phyloP scores from a whole-genome alignment of 2,888 invertebrate species.

The Cheilosia vernalis region DNA sequence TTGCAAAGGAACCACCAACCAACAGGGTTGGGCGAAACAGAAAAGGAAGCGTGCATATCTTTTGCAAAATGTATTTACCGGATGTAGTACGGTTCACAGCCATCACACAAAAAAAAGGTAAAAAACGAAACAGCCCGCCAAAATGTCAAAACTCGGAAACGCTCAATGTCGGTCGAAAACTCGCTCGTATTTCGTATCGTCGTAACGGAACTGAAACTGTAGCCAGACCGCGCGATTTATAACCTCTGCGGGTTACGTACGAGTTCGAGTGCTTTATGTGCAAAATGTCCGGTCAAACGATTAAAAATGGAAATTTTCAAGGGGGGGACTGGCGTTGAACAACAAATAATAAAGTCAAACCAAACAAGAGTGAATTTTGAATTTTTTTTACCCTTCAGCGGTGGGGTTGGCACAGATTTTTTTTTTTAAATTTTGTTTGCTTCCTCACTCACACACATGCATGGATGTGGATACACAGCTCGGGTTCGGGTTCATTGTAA shows the following conservation, averaged over 20 bases:
- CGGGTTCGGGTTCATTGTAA: slow-evolving; percentile 54
- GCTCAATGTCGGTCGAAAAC: slow-evolving; percentile 12
- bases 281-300: slow-evolving; percentile 50
- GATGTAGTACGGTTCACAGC: slow-evolving; percentile 44
- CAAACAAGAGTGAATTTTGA: slow-evolving; percentile 24
- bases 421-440: slow-evolving; percentile 7
- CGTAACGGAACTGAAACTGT: slow-evolving; percentile 69
- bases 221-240: slow-evolving; percentile 34
- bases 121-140: slow-evolving; percentile 14
- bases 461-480: background rate
- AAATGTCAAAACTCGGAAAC: slow-evolving; percentile 29
- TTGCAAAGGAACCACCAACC: background rate
- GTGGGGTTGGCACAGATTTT: slow-evolving; percentile 55
- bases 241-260: slow-evolving; percentile 48
- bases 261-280: slow-evolving; percentile 9
- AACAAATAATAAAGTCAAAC: slow-evolving; percentile 21
- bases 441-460: background rate
- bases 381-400: background rate
- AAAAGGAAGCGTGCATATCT: background rate
- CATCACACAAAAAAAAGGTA: background rate
- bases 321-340: background rate
- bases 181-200: slow-evolving; percentile 30
- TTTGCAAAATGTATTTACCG: slow-evolving; percentile 65
- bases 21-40: slow-evolving; percentile 1
- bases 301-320: slow-evolving; percentile 58